phyloP scores from a whole-genome alignment of 2,113 vertebrate species.

The Gambusia affinis region DNA sequence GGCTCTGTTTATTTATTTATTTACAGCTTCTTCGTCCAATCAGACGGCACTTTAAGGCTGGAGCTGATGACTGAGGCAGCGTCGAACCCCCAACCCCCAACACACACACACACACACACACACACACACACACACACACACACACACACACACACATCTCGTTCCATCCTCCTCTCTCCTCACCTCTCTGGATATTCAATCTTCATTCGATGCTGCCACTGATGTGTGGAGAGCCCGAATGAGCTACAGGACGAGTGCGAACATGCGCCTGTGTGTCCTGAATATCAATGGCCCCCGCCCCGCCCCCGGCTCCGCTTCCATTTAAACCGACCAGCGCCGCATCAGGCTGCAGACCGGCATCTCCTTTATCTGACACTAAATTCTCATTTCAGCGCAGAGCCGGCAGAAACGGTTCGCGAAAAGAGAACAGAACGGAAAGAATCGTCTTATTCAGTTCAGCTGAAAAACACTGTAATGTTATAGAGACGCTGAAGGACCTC shows the following conservation, averaged over 20 bases:
- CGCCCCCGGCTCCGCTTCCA: constrained; percentile 46
- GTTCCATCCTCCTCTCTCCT: constrained; percentile 23
- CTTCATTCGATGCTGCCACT: constrained; percentile 65
- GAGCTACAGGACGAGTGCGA: constrained; percentile 42
- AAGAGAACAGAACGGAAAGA: not conserved
- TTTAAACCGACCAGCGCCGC: constrained; percentile 36
- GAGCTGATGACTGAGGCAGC: constrained; percentile 25
- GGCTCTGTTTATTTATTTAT: constrained; percentile 54
- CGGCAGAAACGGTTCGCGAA: not conserved
- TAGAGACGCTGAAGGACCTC: too few species aligned
- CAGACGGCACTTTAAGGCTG: constrained; percentile 23
- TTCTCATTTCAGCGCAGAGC: not conserved
- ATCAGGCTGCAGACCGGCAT: constrained; percentile 11
- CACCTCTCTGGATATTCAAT: constrained; percentile 59
- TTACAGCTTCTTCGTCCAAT: constrained; percentile 39
- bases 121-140: constrained; percentile 4
- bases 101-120: constrained; percentile 15
- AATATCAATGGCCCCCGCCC: constrained; percentile 51
- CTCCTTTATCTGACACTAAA: constrained; percentile 24
- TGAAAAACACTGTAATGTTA: too few species aligned
- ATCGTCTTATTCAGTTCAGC: too few species aligned
- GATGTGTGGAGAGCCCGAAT: constrained; percentile 66
- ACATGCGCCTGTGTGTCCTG: constrained; percentile 36
- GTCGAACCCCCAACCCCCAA: not conserved
- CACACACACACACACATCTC: constrained; percentile 26